Base-by-base conservation (phyloP, 1,140 invertebrate species). In the Atopsyche davidsoni region DNA sequence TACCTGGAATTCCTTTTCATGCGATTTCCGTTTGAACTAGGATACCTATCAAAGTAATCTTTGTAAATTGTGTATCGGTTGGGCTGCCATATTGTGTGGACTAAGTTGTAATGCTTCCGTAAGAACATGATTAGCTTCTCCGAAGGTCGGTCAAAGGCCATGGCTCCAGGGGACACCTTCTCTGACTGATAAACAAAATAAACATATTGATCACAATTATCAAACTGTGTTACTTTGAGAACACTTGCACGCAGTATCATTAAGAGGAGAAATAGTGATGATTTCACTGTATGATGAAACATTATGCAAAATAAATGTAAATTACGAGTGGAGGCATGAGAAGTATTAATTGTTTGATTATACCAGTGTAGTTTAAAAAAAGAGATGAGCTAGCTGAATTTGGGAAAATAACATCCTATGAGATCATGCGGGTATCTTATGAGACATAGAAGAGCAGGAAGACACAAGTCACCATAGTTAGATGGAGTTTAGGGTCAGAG, bases 81-180 rank as follows among this genome's bases (percentile, higher is more conserved):
- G 22, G 56, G 56, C 16, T 54, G 56, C 46, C 51, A 52, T 16
- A 58, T 49, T 1, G 36, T 39, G 25, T 58, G 45, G 22, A 34
- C 48, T 32, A 58, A 39, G 13, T 34, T 23, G 24, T 51, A 58
- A 24, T 58, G 51, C 39, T 53, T 58, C 28, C 28, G 23, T 11
- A 58, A 48, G 35, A 58, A 58, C 28, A 43, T 53, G 16, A 53
- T 51, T 14, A 58, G 40, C 18, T 58, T 58, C 36, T 47, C 46
- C 2, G 56, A 58, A 1, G 56, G 56, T 17, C 56, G 44, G 28
- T 58, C 56, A 36, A 51, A 58, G 18, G 56, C 56, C 56, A 58
- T 58, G 3, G 48, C 45, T 7, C 18, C 38, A 11, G 56, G 51
- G 19, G 47, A 36, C 3, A 47, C 16, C 1, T 54, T 41, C 35